Evolutionary conservation across 2,888 invertebrate genomes (phyloP).

Genomic region (Eristalinus aeneus): DNA sequence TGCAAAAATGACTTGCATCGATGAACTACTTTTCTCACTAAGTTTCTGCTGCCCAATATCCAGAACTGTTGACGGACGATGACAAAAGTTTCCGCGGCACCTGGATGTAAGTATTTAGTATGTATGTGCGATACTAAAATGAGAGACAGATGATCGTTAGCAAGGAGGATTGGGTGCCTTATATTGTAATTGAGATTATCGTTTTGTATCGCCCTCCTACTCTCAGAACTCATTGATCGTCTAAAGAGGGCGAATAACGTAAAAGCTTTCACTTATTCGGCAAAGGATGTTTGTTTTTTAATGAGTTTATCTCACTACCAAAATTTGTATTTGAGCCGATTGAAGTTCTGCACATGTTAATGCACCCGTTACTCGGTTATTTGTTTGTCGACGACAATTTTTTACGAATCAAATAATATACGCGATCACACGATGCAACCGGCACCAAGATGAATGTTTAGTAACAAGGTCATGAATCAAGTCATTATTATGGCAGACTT

Average conservation of each 20-base stretch:
- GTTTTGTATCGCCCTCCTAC: too few relatives aligned
- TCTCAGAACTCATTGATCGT: too few relatives aligned
- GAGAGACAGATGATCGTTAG: background rate
- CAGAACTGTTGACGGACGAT: too few relatives aligned
- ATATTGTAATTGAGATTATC: background rate
- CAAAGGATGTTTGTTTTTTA: too few relatives aligned
- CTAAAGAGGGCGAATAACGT: too few relatives aligned
- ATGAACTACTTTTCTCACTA: slow-evolving; percentile 26
- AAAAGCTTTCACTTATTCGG: too few relatives aligned
- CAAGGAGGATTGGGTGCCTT: too few relatives aligned
- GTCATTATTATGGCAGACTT: too few relatives aligned
- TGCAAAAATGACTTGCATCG: slow-evolving; percentile 33
- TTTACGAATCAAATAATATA: too few relatives aligned
- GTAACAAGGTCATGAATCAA: too few relatives aligned
- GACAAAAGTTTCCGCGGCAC: slow-evolving; percentile 18
- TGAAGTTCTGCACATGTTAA: background rate
- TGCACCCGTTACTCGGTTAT: background rate
- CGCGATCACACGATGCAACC: too few relatives aligned
- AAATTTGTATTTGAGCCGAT: background rate
- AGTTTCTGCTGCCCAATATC: slow-evolving; percentile 44
- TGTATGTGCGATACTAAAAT: background rate
- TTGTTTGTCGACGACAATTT: background rate
- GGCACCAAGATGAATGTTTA: too few relatives aligned
- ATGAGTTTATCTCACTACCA: background rate
- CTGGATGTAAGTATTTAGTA: slow-evolving; percentile 14